These are phyloP conservation scores for Laodelphax striatellus DNA, from an alignment of 1,140 invertebrate genomes.

Conservation along the genomic window DNA sequence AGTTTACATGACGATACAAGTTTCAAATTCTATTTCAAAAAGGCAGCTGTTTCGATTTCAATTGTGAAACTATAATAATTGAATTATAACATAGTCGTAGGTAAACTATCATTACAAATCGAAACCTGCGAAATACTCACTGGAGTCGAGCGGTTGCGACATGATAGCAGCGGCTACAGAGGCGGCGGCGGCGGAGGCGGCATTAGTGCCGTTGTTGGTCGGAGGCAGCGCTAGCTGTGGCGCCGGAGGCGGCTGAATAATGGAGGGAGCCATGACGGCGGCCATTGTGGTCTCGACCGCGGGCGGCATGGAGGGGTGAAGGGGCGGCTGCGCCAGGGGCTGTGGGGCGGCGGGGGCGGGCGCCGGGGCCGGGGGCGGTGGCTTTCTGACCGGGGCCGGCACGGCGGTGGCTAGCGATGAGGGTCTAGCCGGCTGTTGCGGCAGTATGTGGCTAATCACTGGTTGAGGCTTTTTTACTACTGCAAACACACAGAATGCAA, in stretches of 20 bases:
- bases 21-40: too few relatives aligned
- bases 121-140: too few relatives aligned
- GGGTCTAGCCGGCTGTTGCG: constrained; percentile 34
- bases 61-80: too few relatives aligned
- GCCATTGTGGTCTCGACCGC: background rate
- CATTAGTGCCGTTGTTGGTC: constrained; percentile 5
- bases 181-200: constrained; percentile 1
- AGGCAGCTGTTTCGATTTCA: too few relatives aligned
- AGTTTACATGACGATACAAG: too few relatives aligned
- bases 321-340: background rate
- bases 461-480: constrained; percentile 11
- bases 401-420: constrained; percentile 33
- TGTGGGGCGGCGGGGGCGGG: background rate
- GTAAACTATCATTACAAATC: too few relatives aligned
- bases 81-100: too few relatives aligned
- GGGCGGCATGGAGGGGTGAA: background rate
- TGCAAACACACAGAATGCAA: background rate
- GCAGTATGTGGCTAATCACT: constrained; percentile 36
- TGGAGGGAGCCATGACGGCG: background rate
- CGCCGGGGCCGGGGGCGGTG: background rate
- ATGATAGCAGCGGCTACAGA: too few relatives aligned
- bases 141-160: too few relatives aligned
- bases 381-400: constrained; percentile 20
- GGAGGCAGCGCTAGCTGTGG: constrained; percentile 16
- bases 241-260: constrained; percentile 4